These are phyloP conservation scores for Spermophilus dauricus DNA, from an alignment of 2,113 vertebrate genomes.

Conservation along the genomic window DNA sequence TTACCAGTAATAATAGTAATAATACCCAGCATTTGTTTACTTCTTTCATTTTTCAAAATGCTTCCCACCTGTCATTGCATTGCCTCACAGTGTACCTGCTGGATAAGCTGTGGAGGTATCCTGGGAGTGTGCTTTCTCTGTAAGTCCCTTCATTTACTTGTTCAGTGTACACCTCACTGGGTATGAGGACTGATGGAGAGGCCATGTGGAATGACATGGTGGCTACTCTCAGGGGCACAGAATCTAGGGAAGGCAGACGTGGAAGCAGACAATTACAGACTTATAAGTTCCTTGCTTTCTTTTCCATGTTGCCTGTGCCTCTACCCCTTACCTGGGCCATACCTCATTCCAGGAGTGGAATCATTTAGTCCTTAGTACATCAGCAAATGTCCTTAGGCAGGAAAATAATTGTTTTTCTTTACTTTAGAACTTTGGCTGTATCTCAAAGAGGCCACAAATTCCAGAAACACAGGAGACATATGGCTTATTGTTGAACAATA, in stretches of 20 bases:
- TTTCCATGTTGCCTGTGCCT: neutral
- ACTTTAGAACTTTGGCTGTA: neutral
- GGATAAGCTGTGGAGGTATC: neutral
- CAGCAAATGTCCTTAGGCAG: neutral
- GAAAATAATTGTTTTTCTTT: neutral
- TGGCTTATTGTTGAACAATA: neutral
- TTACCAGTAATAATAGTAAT: neutral
- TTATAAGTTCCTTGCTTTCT: neutral
- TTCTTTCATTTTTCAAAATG: constrained; percentile 65
- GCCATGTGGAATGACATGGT: neutral
- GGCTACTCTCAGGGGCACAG: neutral
- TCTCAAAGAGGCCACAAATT: neutral
- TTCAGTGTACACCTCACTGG: neutral
- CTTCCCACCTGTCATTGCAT: neutral
- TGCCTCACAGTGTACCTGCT: neutral
- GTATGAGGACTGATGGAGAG: neutral
- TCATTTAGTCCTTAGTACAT: neutral
- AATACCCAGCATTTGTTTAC: neutral
- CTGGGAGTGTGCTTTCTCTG: neutral
- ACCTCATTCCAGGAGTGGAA: neutral
- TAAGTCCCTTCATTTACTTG: neutral
- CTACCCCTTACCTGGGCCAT: neutral
- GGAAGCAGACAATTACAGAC: neutral
- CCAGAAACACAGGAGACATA: neutral
- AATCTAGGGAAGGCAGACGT: neutral